Base-by-base conservation (phyloP, 2,888 invertebrate species). In the Labia minor region DNA sequence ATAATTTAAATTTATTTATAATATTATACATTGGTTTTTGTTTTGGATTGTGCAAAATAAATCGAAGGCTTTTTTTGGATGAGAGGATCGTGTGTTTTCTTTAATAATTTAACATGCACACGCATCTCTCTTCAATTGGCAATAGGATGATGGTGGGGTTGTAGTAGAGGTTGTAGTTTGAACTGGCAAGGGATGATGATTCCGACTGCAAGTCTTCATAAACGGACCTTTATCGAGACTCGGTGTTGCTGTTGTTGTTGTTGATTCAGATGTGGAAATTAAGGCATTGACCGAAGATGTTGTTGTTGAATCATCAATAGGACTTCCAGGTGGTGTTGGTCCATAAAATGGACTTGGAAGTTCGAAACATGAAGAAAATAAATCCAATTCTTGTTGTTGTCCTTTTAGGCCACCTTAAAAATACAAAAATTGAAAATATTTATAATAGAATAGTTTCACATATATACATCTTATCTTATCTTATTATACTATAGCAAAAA, bases 311-410 rank as follows among this genome's bases (percentile, higher is more conserved):
- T 3, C 37, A 33, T 14, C 37, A 21, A 19, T 63, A 21, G 19
- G 19, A 33, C 21, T 37, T 69, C 61, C 68, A 19, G 70, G 71
- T 19, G 68, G 71, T 21, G 70, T 71, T 61, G 64, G 69, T 14
- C 78, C 68, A 75, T 82, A 80, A 69, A 83, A 82, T 61, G 90
- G 87, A 0, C 89, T 87, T 1, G 89, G 87, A 72, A 90, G 80
- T 74, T 89, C 90, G 74, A 88, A 85, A 76, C 89, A 89, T 6
- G 89, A 88, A 63, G 89, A 89, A 75, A 90, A 89, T 18, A 85
- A 75, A 73, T 85, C 84, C 37, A 18, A 19, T 49, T 19, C 65
- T 16, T 37, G 19, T 18, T 2, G 6, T 18, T 49, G 49, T 49
- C 65, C 18, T 19, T 49, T 65, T 8, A 49, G 49, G 49, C 49